Percentiles rank a stretch among this genome's conserved stretches.
Conservation (phyloP, 2,113 vertebrate species). For the Platanista minor region DNA sequence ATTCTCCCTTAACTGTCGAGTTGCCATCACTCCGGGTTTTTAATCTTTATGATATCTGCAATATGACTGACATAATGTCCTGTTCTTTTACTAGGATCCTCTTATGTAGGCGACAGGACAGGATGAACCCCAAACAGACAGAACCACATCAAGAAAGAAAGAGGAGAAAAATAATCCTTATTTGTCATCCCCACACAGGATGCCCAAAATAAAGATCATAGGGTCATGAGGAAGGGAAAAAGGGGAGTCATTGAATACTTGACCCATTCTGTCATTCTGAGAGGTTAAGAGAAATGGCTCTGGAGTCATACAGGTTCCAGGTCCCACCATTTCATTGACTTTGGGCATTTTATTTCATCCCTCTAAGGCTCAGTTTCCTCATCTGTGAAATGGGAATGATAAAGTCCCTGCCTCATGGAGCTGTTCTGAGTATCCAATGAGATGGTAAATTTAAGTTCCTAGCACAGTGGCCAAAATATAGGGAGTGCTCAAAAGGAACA, state of each 20-base stretch:
- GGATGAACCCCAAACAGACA: not conserved
- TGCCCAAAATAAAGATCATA: not conserved
- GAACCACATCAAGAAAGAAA: not conserved
- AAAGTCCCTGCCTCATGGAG: not conserved
- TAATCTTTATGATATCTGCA: not conserved
- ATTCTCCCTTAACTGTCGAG: not conserved
- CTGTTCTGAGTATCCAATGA: not conserved
- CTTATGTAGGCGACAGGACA: not conserved
- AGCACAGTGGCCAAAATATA: not conserved
- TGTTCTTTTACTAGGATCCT: not conserved
- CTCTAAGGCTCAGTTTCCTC: not conserved
- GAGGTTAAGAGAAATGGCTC: not conserved
- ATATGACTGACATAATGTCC: not conserved
- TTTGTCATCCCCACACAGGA: not conserved
- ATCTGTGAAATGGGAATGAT: not conserved
- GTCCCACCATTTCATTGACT: not conserved
- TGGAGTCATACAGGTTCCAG: not conserved
- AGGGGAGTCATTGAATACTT: not conserved
- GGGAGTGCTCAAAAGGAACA: not conserved
- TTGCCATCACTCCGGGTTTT: not conserved
- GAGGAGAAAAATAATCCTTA: not conserved
- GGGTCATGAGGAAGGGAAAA: not conserved
- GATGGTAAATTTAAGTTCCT: not conserved
- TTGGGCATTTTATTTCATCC: not conserved
- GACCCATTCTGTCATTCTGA: fast-evolving